A percentile compares a stretch with the other conserved stretches of the same genome.
Conservation (phyloP, 2,888 invertebrate species). For the Scrobipalpa atriplicella region DNA sequence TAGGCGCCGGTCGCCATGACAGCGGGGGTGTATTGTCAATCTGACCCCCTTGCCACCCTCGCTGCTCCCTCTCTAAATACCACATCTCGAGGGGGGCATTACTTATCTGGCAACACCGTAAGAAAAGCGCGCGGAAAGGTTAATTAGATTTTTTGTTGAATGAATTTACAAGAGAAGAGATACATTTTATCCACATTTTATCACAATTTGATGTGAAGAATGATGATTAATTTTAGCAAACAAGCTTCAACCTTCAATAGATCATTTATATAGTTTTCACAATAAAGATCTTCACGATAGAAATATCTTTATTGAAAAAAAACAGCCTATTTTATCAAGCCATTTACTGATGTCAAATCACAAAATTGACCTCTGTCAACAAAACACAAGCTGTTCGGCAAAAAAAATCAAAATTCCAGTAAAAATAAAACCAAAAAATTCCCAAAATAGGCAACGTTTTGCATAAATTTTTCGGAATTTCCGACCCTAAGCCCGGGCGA, state of each 20-base stretch:
- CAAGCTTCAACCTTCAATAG: too few species aligned
- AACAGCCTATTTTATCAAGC: not conserved
- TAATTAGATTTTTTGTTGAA: constrained; percentile 43
- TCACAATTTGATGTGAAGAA: too few species aligned
- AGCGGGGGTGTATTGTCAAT: constrained; percentile 67
- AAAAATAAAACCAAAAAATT: not conserved
- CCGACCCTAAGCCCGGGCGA: not conserved
- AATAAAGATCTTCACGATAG: too few species aligned
- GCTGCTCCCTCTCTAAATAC: constrained; percentile 54
- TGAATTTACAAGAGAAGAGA: not conserved
- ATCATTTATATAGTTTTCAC: too few species aligned
- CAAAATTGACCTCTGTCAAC: not conserved
- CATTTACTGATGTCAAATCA: not conserved
- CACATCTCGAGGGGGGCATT: constrained; percentile 75
- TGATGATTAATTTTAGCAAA: too few species aligned
- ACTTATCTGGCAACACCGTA: constrained; percentile 63
- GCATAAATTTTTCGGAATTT: not conserved
- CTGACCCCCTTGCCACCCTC: constrained; percentile 42
- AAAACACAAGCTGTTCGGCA: too few species aligned
- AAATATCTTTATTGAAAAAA: not conserved
- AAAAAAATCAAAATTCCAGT: constrained; percentile 5
- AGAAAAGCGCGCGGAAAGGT: constrained; percentile 53
- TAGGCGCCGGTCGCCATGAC: constrained; percentile 73
- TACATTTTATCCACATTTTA: too few species aligned
- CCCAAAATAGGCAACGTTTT: constrained; percentile 18